Evolutionary conservation across 2,888 invertebrate genomes (phyloP), one percentile per base, ranked within the genome.

Genomic region (Ormyrus thymus): DNA sequence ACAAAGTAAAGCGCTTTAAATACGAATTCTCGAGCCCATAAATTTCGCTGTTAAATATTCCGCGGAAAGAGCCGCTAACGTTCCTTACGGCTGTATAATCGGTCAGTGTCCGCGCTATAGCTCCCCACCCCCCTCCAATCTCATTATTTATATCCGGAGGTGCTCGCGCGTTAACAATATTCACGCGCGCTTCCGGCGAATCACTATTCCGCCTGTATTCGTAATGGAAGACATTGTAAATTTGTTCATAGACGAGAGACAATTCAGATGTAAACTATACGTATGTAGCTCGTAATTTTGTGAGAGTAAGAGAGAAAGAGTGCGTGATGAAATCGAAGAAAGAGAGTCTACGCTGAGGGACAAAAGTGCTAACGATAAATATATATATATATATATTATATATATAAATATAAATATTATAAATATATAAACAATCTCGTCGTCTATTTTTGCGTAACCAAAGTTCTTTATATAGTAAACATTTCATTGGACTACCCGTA

Each of bases 391-490:
- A 71, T 70, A 78, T 62, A 72, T 72, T 69, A 78, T 74, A 66
- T 51, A 50, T 74, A 69, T 72, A 66, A 29, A 77, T 72, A 74
- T 73, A 73, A 58, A 71, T 76, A 84, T 83, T 80, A 82, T 65
- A 69, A 80, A 78, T 76, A 80, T 71, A 76, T 80, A 76, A 77
- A 81, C 78, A 82, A 81, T 81, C 80, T 84, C 83, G 83, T 83
- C 87, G 85, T 89, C 87, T 88, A 88, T 89, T 89, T 89, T 89
- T 89, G 86, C 88, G 87, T 88, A 89, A 88, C 88, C 88, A 88
- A 88, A 88, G 88, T 87, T 87, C 86, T 86, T 79, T 78, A 75
- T 77, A 79, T 72, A 81, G 76, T 75, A 76, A 78, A 76, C 64
- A 72, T 76, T 81, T 78, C 72, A 78, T 73, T 78, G 73, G 64